A percentile compares a stretch with the other conserved stretches of the same genome.
phyloP scores from a whole-genome alignment of 2,888 invertebrate species.

The Dicyrtoma fusca region DNA sequence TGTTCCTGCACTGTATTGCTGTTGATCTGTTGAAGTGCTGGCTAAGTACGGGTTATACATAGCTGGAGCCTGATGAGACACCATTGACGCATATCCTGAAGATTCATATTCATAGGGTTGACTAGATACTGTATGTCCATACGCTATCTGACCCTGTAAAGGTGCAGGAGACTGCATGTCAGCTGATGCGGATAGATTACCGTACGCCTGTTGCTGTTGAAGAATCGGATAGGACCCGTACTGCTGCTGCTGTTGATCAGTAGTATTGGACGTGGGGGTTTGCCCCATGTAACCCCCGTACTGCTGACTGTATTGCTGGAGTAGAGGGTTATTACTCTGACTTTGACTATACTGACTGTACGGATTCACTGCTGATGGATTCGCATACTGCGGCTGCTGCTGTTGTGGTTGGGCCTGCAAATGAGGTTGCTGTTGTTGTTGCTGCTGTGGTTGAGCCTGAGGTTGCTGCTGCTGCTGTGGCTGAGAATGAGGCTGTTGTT shows the following conservation, averaged over 20 bases:
- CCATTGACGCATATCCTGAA: neutral
- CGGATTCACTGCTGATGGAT: conserved; percentile 26
- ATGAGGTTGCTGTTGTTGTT: conserved; percentile 50
- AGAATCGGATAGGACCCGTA: conserved; percentile 29
- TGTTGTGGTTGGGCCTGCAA: conserved; percentile 36
- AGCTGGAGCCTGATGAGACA: conserved; percentile 5
- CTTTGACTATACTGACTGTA: conserved; percentile 26
- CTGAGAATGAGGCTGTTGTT: conserved; percentile 7
- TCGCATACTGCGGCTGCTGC: conserved; percentile 37
- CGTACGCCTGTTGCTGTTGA: conserved; percentile 26
- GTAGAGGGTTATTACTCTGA: conserved; percentile 27
- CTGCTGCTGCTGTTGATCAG: conserved; percentile 2
- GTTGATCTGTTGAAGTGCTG: neutral
- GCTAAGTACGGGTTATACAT: conserved; percentile 11
- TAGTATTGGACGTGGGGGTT: conserved; percentile 10
- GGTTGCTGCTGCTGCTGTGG: conserved; percentile 13
- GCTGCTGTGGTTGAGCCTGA: conserved; percentile 52
- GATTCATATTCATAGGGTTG: conserved; percentile 14
- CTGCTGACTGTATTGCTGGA: conserved; percentile 32
- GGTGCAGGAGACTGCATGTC: neutral
- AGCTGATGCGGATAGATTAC: neutral
- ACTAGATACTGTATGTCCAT: conserved; percentile 12
- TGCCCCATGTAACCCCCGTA: conserved; percentile 14
- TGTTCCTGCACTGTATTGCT: too few relatives aligned
- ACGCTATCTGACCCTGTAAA: too few relatives aligned